Evolutionary conservation across 2,888 invertebrate species (phyloP).

Genomic region (Anthoptus insignis): DNA sequence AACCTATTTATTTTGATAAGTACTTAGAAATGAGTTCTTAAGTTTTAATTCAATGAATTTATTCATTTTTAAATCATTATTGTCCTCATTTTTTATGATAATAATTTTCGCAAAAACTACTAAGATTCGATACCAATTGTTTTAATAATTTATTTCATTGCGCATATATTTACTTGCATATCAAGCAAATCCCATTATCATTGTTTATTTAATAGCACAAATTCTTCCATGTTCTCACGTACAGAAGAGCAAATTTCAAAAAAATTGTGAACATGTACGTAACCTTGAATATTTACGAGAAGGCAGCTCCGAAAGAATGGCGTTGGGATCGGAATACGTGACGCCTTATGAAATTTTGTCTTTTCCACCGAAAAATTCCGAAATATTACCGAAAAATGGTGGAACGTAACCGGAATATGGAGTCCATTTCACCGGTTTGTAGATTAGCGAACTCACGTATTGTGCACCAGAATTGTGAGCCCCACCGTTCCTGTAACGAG

Average conservation of each 20-base stretch:
- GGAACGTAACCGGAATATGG: constrained; percentile 31
- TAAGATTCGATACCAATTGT: no score
- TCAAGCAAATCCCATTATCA: no score
- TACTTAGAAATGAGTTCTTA: no score
- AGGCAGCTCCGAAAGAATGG: constrained; percentile 64
- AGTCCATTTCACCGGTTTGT: constrained; percentile 21
- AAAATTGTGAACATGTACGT: constrained; percentile 70
- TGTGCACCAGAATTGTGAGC: constrained; percentile 18
- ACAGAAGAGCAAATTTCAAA: constrained; percentile 66
- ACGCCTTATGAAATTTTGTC: constrained; percentile 66
- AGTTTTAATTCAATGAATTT: no score
- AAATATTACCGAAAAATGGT: constrained; percentile 33
- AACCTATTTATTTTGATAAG: no score
- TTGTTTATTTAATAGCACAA: no score
- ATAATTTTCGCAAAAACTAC: no score
- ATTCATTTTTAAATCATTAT: no score
- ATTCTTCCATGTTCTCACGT: constrained; percentile 53
- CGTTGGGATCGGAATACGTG: constrained; percentile 57
- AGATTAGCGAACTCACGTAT: constrained; percentile 26
- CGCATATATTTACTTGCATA: no score
- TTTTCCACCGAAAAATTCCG: constrained; percentile 55
- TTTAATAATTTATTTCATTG: no score
- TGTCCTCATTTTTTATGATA: no score
- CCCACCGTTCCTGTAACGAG: constrained; percentile 17
- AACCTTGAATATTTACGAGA: constrained; percentile 79